Evolutionary conservation across 2,888 invertebrate genomes (phyloP).

Genomic region (Magallana nippona): DNA sequence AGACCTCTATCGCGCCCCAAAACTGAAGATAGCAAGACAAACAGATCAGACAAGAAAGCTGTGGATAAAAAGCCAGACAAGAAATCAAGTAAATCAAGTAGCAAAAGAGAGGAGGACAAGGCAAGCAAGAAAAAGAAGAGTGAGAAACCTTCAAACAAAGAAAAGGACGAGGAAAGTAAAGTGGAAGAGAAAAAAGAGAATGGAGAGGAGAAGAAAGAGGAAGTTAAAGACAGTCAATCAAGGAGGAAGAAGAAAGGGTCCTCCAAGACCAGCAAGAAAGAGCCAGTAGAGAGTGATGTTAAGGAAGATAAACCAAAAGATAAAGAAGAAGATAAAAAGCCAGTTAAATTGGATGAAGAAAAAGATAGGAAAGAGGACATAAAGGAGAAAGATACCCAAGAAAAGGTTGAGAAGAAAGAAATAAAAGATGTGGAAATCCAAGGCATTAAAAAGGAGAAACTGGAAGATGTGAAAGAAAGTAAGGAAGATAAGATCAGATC

Average conservation of each 20-base stretch:
- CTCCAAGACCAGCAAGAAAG: neutral
- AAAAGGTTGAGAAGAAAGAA: conserved; percentile 75
- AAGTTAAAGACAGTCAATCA: conserved; percentile 39
- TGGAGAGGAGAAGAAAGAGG: conserved; percentile 34
- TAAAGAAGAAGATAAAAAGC: conserved; percentile 43
- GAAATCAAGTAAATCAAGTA: conserved; percentile 51
- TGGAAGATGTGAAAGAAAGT: conserved; percentile 41
- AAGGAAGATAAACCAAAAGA: conserved; percentile 36
- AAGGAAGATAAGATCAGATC: conserved; percentile 28
- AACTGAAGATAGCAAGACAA: conserved; percentile 49
- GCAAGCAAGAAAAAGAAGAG: conserved; percentile 56
- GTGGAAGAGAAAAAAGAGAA: conserved; percentile 42
- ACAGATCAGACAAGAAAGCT: conserved; percentile 54
- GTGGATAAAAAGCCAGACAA: conserved; percentile 56
- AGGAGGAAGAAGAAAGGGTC: neutral
- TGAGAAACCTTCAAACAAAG: conserved; percentile 44
- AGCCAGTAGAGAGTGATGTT: neutral
- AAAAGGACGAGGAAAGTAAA: conserved; percentile 42
- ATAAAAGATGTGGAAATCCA: neutral
- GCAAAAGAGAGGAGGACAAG: conserved; percentile 55
- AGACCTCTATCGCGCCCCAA: conserved; percentile 80
- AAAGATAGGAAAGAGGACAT: conserved; percentile 27
- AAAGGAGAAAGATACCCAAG: conserved; percentile 73
- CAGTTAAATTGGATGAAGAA: conserved; percentile 34
- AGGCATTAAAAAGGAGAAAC: conserved; percentile 39